These are phyloP conservation scores for Lepidochitona cinerea DNA, from an alignment of 2,888 invertebrate species.

Conservation along the genomic window DNA sequence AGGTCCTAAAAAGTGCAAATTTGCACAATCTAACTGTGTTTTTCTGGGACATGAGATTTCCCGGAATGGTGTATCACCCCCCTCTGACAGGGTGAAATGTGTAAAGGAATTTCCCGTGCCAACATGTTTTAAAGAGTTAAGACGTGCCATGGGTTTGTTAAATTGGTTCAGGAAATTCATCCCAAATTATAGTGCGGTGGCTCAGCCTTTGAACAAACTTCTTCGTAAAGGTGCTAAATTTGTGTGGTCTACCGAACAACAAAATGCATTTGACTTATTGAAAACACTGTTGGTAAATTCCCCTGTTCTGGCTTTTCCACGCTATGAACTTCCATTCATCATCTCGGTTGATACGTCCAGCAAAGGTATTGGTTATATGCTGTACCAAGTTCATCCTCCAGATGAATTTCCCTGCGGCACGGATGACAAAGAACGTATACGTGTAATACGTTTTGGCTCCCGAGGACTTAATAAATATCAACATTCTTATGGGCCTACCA, in stretches of 20 bases:
- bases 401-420: too few relatives aligned
- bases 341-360: slow-evolving; percentile 14
- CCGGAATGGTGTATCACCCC: not conserved
- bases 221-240: not conserved
- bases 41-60: slow-evolving; percentile 11
- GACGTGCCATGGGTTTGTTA: slow-evolving; percentile 8
- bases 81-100: too few relatives aligned
- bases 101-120: slow-evolving; percentile 8
- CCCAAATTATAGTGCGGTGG: slow-evolving; percentile 7
- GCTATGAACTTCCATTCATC: slow-evolving; percentile 12
- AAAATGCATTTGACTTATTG: slow-evolving; percentile 2
- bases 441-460: not conserved
- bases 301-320: slow-evolving; percentile 12
- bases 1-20: slow-evolving; percentile 3
- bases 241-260: slow-evolving; percentile 3
- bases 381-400: not conserved
- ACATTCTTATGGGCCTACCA: not conserved
- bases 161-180: too few relatives aligned
- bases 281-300: slow-evolving; percentile 6
- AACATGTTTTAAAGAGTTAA: not conserved
- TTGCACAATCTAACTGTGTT: not conserved
- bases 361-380: slow-evolving; percentile 9
- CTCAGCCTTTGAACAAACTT: not conserved
- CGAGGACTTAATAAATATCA: not conserved
- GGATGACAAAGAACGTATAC: not conserved